These are phyloP conservation scores for Hystrix brachyura DNA, from an alignment of 2,113 vertebrate species.

Conservation along the genomic window DNA sequence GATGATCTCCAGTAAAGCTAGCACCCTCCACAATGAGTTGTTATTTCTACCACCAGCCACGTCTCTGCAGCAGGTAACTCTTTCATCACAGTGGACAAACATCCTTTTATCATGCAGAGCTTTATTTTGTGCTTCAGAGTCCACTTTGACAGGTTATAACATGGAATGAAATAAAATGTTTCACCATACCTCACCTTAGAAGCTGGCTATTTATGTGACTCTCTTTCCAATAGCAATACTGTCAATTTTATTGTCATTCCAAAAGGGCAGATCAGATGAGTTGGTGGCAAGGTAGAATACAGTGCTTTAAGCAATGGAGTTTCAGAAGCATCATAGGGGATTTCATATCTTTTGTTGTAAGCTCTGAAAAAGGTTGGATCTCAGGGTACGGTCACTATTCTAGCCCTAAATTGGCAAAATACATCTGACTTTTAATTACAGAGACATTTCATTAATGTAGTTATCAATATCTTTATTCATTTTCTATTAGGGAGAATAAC, in stretches of 20 bases:
- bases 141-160: neutral
- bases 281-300: neutral
- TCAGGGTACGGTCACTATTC: neutral
- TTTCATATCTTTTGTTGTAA: neutral
- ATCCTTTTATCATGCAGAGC: neutral
- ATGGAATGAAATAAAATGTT: neutral
- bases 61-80: neutral
- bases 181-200: neutral
- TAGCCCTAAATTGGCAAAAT: constrained; percentile 17
- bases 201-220: neutral
- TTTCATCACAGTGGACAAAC: neutral
- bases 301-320: neutral
- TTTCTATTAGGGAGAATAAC: neutral
- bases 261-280: neutral
- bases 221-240: neutral
- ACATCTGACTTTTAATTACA: constrained; percentile 16
- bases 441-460: neutral
- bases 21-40: accelerated
- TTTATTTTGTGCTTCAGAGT: neutral
- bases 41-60: neutral
- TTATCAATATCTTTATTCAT: neutral
- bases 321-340: neutral
- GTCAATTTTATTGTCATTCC: neutral
- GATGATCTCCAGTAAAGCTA: neutral
- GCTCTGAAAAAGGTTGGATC: neutral